phyloP scores from a whole-genome alignment of 2,888 invertebrate genomes.

The Drymonia ruficornis region DNA sequence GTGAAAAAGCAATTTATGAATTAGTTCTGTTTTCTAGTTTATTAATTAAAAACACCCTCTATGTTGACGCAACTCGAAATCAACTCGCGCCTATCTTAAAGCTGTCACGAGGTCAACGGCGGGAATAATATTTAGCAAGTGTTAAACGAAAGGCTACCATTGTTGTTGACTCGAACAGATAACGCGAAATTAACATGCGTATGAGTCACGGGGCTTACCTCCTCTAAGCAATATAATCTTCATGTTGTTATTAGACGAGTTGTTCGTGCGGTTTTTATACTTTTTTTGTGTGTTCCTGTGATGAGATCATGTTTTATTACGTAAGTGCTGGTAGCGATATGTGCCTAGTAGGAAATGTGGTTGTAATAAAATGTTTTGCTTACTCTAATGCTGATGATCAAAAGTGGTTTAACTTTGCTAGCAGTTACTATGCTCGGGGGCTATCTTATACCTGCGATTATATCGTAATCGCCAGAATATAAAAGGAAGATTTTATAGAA shows the following conservation, averaged over 20 bases:
- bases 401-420: background rate
- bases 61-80: background rate
- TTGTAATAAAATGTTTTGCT: background rate
- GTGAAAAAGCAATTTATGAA: too few relatives aligned
- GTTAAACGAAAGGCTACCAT: slow-evolving; percentile 33
- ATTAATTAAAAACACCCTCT: background rate
- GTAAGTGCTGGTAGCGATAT: background rate
- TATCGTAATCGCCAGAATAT: too few relatives aligned
- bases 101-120: slow-evolving; percentile 35
- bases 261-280: background rate
- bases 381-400: background rate
- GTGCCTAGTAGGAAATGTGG: background rate
- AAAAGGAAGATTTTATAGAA: too few relatives aligned
- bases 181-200: slow-evolving; percentile 18
- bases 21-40: too few relatives aligned
- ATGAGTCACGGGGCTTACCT: slow-evolving; percentile 20
- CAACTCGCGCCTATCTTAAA: background rate
- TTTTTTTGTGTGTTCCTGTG: slow-evolving; percentile 3
- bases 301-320: slow-evolving; percentile 1
- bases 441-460: background rate
- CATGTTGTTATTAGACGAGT: background rate
- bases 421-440: background rate
- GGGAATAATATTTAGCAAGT: slow-evolving; percentile 54
- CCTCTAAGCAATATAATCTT: slow-evolving; percentile 7
- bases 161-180: slow-evolving; percentile 10